phyloP scores from a whole-genome alignment of 1,140 invertebrate species.

The Listronotus bonariensis region DNA sequence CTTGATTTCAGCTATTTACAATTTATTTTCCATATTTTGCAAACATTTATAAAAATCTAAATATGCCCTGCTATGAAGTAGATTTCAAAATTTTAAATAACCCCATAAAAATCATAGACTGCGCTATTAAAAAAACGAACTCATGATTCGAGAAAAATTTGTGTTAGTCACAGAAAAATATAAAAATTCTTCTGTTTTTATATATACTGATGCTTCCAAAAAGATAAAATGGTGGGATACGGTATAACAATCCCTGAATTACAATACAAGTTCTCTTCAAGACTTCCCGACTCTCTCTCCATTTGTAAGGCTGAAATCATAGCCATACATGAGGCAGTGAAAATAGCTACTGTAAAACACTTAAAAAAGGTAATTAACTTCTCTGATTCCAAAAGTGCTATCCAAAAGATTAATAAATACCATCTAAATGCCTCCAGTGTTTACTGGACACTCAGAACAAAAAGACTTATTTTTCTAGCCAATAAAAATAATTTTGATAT shows the following conservation, averaged over 20 bases:
- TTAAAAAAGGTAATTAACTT: slow-evolving; percentile 26
- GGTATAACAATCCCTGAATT: slow-evolving; percentile 15
- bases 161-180: neutral
- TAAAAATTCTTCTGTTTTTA: neutral
- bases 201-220: slow-evolving; percentile 33
- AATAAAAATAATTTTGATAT: neutral
- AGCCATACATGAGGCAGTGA: slow-evolving; percentile 20
- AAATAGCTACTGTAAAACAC: slow-evolving; percentile 10
- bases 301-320: slow-evolving; percentile 27
- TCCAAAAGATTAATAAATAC: slow-evolving; percentile 17
- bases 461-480: slow-evolving; percentile 9
- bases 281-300: slow-evolving; percentile 1
- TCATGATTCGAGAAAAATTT: neutral
- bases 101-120: slow-evolving; percentile 6
- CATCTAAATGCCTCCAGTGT: neutral
- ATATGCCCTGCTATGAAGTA: slow-evolving; percentile 11
- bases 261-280: slow-evolving; percentile 13
- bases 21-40: neutral
- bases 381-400: slow-evolving; percentile 27
- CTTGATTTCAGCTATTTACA: neutral
- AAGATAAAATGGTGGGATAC: slow-evolving; percentile 2
- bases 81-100: neutral
- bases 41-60: slow-evolving; percentile 4
- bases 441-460: slow-evolving; percentile 9
- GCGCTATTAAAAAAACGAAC: slow-evolving; percentile 4